Evolutionary conservation across 2,113 vertebrate genomes (phyloP).

Genomic region (Collichthys lucidus): DNA sequence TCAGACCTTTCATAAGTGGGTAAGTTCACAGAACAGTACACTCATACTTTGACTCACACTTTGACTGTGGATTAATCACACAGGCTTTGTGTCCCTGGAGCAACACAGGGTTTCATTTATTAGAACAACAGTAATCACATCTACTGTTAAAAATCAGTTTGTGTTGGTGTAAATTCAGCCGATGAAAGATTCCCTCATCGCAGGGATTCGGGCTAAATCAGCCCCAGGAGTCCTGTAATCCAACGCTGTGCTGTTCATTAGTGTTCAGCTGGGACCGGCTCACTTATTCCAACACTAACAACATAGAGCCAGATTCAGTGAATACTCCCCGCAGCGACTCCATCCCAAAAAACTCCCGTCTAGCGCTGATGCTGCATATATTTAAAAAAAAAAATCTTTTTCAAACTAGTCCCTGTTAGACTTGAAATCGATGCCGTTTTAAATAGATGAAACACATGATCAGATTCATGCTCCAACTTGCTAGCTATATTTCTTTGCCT

Average conservation of each 20-base stretch:
- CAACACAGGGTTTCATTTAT: constrained; percentile 31
- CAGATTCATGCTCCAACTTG: neutral
- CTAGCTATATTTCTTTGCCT: neutral
- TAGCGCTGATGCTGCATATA: constrained; percentile 10
- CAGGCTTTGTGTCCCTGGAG: constrained; percentile 10
- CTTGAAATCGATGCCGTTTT: neutral
- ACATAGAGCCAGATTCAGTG: constrained; percentile 23
- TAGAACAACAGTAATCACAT: constrained; percentile 42
- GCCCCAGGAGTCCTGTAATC: constrained; percentile 59
- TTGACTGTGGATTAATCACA: constrained; percentile 20
- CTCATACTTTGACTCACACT: neutral
- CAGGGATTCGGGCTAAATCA: constrained; percentile 42
- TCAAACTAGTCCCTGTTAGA: neutral
- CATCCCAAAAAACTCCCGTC: neutral
- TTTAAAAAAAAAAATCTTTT: neutral
- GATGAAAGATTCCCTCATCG: constrained; percentile 21
- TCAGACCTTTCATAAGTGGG: neutral
- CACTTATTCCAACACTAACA: constrained; percentile 43
- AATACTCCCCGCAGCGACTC: constrained; percentile 11
- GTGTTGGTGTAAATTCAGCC: constrained; percentile 24
- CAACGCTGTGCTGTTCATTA: constrained; percentile 58
- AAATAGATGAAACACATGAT: neutral
- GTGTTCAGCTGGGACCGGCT: constrained; percentile 39
- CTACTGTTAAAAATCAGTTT: constrained; percentile 45
- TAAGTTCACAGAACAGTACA: constrained; percentile 3